Percentiles rank a stretch among this genome's conserved stretches.
phyloP scores from a whole-genome alignment of 2,797 vertebrate genomes.

The Sparus aurata region DNA sequence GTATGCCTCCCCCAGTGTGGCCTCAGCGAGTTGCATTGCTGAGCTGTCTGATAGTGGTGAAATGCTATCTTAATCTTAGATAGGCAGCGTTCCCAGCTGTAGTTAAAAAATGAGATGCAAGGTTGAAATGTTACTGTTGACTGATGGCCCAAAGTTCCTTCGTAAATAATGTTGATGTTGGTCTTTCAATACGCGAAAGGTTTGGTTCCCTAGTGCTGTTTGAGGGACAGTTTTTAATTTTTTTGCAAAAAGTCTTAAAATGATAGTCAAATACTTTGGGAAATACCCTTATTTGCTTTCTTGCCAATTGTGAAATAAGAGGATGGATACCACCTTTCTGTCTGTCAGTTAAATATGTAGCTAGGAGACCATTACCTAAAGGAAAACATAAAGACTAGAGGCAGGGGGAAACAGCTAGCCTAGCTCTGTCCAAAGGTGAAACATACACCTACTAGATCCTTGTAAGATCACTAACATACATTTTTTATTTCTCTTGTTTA shows the following conservation, averaged over 20 bases:
- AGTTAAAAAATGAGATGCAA: conserved; percentile 21
- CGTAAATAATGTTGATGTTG: not conserved
- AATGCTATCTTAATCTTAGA: conserved; percentile 13
- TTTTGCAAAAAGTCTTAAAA: no score
- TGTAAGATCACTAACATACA: not conserved
- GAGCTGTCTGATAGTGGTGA: conserved; percentile 9
- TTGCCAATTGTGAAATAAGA: not conserved
- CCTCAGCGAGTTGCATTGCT: conserved; percentile 1
- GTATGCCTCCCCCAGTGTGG: conserved; percentile 1
- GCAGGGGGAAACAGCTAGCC: not conserved
- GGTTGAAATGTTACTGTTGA: conserved; percentile 8
- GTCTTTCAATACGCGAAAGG: no score
- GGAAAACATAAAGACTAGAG: not conserved
- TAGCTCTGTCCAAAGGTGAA: not conserved
- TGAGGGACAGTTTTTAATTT: not conserved
- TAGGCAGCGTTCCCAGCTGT: conserved; percentile 14
- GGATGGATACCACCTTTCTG: not conserved
- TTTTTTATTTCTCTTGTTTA: not conserved
- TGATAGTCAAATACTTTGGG: no score
- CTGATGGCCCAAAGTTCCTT: not conserved
- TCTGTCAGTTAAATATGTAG: not conserved
- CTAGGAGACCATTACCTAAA: not conserved
- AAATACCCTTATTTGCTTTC: not conserved
- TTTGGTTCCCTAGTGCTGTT: not conserved
- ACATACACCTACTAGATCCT: no score